Evolutionary conservation across 2,888 invertebrate species (phyloP), one percentile per base, ranked within the genome.

Genomic region (Ophion ventricosus): DNA sequence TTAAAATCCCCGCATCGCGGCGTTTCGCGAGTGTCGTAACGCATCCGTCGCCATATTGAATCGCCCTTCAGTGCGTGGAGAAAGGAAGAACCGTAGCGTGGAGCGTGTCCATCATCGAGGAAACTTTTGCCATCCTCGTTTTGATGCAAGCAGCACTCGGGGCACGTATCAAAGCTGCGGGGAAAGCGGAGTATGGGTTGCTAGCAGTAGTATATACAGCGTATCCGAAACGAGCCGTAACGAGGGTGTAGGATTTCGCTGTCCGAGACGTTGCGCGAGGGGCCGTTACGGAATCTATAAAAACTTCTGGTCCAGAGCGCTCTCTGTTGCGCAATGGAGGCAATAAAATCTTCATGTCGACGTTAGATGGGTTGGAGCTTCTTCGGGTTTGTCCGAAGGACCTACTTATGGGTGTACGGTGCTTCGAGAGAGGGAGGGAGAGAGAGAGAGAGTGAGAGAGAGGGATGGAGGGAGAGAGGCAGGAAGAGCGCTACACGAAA

Each of bases 261-360:
- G 49, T 73, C 61, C 14, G n/a, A n/a, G 35, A 26, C 40, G n/a
- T 79, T 56, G 10, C 25, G 14, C 43, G 35, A 63, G 25, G 56
- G 11, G 56, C 54, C 64, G 86, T 88, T 89, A 88, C 81, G 83
- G 82, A 88, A 89, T 88, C 89, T 89, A 88, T 90, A 88, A 89
- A 90, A 89, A 90, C 87, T 89, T 89, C 85, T 85, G 82, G 78
- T 84, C 79, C 85, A 85, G 26, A 78, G 84, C n/a, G 80, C 72
- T 72, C 64, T 81, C 64, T 20, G 83, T 69, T 82, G 78, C 82
- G 86, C 87, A 89, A 89, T 87, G 88, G 86, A 43, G 87, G 84
- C 85, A 86, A 87, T 89, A 89, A 90, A 89, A 89, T 86, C 86
- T 88, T 88, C 88, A 89, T 87, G 85, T 85, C 84, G 86, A 20